Conservation (phyloP, 1,140 invertebrate genomes). For the Drosophila rufa region DNA sequence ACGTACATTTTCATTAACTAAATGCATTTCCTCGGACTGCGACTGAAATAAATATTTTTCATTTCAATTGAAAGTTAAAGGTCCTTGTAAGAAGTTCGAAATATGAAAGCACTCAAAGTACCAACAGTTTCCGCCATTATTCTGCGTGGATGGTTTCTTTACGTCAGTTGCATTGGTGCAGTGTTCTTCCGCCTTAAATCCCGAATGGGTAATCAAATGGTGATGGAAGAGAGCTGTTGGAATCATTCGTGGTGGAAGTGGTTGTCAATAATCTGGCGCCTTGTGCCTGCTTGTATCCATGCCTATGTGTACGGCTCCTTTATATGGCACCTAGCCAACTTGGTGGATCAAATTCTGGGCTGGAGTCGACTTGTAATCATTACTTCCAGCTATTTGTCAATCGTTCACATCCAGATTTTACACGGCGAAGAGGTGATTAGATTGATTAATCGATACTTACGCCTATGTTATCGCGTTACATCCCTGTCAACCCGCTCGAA, state of each 20-base stretch:
- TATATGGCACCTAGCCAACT: not conserved
- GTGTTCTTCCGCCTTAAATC: conserved; percentile 12
- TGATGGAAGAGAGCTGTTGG: not conserved
- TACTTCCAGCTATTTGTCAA: conserved; percentile 5
- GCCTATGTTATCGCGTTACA: conserved; percentile 22
- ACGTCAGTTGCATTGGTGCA: conserved; percentile 7
- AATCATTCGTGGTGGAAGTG: conserved; percentile 4
- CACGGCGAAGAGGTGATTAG: conserved; percentile 26
- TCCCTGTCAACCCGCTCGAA: not conserved
- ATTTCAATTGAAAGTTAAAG: not conserved
- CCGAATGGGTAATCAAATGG: not conserved
- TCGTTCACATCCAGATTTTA: conserved; percentile 41
- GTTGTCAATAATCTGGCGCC: not conserved
- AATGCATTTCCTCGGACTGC: not conserved
- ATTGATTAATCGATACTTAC: conserved; percentile 46
- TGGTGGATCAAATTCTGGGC: not conserved
- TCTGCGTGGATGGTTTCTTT: not conserved
- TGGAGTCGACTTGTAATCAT: not conserved
- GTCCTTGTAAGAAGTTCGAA: not conserved
- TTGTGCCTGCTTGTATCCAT: not conserved
- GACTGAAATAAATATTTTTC: not conserved
- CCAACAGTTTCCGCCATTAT: not conserved
- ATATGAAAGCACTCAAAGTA: not conserved
- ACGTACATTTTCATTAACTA: not conserved
- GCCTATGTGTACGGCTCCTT: not conserved